Evolutionary conservation across 2,888 invertebrate species (phyloP).

Genomic region (Bruchidius siliquastri): DNA sequence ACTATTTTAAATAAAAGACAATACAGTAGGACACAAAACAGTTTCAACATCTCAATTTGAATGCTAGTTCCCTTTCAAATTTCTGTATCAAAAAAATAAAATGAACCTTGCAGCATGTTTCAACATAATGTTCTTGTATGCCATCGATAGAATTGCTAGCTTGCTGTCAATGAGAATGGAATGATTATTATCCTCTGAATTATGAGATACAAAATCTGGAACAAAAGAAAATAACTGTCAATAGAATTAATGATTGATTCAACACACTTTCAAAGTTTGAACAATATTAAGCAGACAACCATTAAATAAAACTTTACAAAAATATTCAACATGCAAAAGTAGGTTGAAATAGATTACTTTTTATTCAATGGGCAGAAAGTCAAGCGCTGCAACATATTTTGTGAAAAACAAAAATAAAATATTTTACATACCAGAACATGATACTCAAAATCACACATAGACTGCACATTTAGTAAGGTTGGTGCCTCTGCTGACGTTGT

Average conservation of each 20-base stretch:
- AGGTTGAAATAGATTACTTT: no score
- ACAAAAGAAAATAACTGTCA: slow-evolving; percentile 4
- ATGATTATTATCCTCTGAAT: slow-evolving; percentile 17
- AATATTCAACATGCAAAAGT: no score
- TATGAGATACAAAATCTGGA: slow-evolving; percentile 13
- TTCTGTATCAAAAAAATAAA: slow-evolving; percentile 28
- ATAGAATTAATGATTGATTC: slow-evolving; percentile 1
- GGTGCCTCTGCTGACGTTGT: slow-evolving; percentile 76
- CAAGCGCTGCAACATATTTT: no score
- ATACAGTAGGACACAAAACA: slow-evolving; percentile 34
- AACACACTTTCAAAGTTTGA: no score
- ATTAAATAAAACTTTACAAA: no score
- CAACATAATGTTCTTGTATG: not conserved
- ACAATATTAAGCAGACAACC: no score
- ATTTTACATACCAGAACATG: slow-evolving; percentile 17
- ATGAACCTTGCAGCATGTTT: not conserved
- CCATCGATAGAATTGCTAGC: not conserved
- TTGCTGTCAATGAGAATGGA: slow-evolving; percentile 15
- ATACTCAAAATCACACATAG: slow-evolving; percentile 17
- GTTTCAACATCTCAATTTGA: not conserved
- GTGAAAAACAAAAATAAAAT: not conserved
- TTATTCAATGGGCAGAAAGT: no score
- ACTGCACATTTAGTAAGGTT: slow-evolving; percentile 57
- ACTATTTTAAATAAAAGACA: slow-evolving; percentile 33
- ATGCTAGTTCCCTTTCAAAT: slow-evolving; percentile 6